Evolutionary conservation across 2,113 vertebrate genomes (phyloP).

Genomic region (Probosciger aterrimus): DNA sequence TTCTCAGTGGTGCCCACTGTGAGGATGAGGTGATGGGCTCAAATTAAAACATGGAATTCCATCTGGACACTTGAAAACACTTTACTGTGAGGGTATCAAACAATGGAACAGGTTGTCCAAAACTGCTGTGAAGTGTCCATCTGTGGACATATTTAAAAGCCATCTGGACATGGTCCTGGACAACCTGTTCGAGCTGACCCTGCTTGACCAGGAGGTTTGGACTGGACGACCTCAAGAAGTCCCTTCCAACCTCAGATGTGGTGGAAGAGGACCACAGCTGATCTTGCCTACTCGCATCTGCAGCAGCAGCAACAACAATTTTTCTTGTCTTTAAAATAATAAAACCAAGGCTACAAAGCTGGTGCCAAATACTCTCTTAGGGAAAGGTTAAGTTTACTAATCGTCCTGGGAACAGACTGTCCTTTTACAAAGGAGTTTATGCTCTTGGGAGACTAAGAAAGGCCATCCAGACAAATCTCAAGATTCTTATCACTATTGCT

Average conservation of each 20-base stretch:
- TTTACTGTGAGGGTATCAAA: not conserved
- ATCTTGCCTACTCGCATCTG: not conserved
- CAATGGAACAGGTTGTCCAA: not conserved
- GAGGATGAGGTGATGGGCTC: not conserved
- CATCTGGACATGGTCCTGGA: not conserved
- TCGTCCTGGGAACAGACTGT: not conserved
- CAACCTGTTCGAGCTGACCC: not conserved
- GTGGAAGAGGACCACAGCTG: not conserved
- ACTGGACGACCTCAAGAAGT: not conserved
- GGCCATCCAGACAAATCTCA: not conserved
- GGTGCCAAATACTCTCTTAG: not conserved
- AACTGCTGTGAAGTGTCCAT: not conserved
- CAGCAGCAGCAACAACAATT: not conserved
- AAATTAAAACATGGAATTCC: not conserved
- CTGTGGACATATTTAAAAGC: not conserved
- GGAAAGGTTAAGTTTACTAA: not conserved
- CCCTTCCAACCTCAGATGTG: not conserved
- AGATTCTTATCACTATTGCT: not conserved
- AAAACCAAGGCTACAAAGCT: not conserved
- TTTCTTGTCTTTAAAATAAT: not conserved
- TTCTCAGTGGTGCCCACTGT: not conserved
- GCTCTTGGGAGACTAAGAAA: not conserved
- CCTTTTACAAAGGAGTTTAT: not conserved
- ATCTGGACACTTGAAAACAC: not conserved
- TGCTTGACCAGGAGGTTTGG: not conserved